Base-by-base conservation (phyloP, 2,113 vertebrate genomes). In the Gambusia holbrooki region DNA sequence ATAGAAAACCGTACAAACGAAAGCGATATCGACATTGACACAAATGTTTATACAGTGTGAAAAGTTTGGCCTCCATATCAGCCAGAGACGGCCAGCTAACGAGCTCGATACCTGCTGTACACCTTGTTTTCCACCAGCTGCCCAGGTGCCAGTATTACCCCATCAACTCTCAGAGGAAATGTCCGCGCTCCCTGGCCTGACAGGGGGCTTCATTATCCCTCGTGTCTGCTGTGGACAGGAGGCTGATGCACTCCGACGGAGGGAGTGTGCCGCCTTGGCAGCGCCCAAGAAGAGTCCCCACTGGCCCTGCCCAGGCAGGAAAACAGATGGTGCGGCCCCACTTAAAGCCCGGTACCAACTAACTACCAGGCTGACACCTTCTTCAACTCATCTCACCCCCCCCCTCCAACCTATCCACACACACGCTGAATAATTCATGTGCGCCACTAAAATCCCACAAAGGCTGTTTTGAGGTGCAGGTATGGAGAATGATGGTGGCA, bases 321-420 rank as follows among this genome's bases (percentile, higher is more conserved):
- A 90, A 94, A 91, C 94, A 95, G 94, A 95, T 95, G 95, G 94
- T 89, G 90, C 72, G 78, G 82, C 89, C 88, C 86, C 85, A 90
- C 89, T 94, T 92, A 90, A 89, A 91, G 89, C 89, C 88, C 87
- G 71, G 77, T 77, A 81, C 77, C 88, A 81, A 79, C 76, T 74
- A 84, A 75, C 76, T 51, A 83, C 81, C 76, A 70, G 62, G 74
- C 81, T 81, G 32, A 80, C 85, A 79, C 82, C 76, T 61, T 77
- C 82, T 85, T 86, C 81, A 76, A 83, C 84, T 66, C 62, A 10
- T 72, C 54, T 32, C 29, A 65, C 64, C 64, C 61, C 27, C 61
- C 27, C 37, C 17, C 14, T 58, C 73, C 72, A 74, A 30, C 30
- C 64, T 35, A 45, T 80, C 68, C 80, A 76, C 80, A 77, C 82